A percentile compares a stretch with the other conserved stretches of the same genome.
Conservation (phyloP, 2,113 vertebrate genomes). For the Charadrius vociferus region DNA sequence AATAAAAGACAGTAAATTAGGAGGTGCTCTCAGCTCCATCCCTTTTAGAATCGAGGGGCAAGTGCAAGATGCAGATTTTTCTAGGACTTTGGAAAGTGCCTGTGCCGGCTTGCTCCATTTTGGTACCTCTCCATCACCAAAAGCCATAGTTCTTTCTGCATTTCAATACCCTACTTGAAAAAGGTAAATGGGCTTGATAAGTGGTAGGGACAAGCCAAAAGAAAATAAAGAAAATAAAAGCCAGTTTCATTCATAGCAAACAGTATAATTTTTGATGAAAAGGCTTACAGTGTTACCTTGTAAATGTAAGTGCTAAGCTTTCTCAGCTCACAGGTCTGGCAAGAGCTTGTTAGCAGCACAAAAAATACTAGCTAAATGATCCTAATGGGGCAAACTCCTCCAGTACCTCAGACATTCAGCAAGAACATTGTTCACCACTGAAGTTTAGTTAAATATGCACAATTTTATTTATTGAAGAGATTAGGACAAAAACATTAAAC, state of each 20-base stretch:
- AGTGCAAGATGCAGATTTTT: background rate
- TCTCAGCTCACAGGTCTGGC: background rate
- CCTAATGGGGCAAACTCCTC: background rate
- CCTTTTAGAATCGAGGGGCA: background rate
- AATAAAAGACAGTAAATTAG: background rate
- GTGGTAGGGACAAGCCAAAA: background rate
- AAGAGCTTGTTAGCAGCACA: background rate
- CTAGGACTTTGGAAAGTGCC: background rate
- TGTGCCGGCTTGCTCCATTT: background rate
- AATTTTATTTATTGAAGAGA: slow-evolving; percentile 99
- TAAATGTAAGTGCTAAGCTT: background rate
- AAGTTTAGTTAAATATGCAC: slow-evolving; percentile 88
- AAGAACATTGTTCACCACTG: background rate
- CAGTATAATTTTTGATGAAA: background rate
- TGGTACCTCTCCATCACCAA: background rate
- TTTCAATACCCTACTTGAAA: background rate
- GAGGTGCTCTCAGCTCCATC: background rate
- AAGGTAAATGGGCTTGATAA: background rate
- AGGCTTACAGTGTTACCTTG: background rate
- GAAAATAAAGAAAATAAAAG: background rate
- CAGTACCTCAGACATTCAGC: background rate
- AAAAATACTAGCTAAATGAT: background rate
- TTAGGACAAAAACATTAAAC: slow-evolving; percentile 99
- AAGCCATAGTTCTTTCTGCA: background rate
- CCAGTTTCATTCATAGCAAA: background rate